Percentiles rank a stretch among this genome's conserved stretches.
phyloP scores from a whole-genome alignment of 1,140 invertebrate species.

The Hypsibius dujardini region DNA sequence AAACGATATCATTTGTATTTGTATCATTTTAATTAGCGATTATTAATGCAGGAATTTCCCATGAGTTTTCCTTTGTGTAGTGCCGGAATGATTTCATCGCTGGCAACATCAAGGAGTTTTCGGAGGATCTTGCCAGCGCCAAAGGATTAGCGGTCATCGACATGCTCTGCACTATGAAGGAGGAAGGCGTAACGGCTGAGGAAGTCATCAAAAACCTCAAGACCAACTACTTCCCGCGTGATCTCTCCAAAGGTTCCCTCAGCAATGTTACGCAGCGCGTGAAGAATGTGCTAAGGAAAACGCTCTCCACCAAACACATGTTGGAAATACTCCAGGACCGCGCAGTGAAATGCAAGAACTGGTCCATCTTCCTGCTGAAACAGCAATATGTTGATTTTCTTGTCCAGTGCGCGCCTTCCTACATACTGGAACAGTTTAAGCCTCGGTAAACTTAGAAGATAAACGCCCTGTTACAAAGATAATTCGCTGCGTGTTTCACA shows the following conservation, averaged over 20 bases:
- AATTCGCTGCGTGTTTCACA: too few species aligned
- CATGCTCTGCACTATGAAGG: neutral
- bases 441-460: neutral
- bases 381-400: neutral
- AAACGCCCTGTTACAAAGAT: too few species aligned
- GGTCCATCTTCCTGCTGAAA: neutral
- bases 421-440: neutral
- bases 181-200: neutral
- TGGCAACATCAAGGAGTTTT: neutral
- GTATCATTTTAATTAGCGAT: neutral
- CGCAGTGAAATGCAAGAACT: neutral
- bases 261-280: neutral
- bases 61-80: neutral
- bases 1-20: neutral
- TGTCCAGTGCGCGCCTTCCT: neutral
- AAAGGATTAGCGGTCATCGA: slow-evolving; percentile 7
- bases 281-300: neutral
- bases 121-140: neutral
- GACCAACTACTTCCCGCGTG: neutral
- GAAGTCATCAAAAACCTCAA: neutral
- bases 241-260: neutral
- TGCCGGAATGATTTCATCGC: neutral
- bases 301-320: neutral
- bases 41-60: slow-evolving; percentile 1
- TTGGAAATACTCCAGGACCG: neutral